A percentile compares a stretch with the other conserved stretches of the same genome.
phyloP scores from a whole-genome alignment of 2,888 invertebrate genomes.

The Notodonta dromedarius region DNA sequence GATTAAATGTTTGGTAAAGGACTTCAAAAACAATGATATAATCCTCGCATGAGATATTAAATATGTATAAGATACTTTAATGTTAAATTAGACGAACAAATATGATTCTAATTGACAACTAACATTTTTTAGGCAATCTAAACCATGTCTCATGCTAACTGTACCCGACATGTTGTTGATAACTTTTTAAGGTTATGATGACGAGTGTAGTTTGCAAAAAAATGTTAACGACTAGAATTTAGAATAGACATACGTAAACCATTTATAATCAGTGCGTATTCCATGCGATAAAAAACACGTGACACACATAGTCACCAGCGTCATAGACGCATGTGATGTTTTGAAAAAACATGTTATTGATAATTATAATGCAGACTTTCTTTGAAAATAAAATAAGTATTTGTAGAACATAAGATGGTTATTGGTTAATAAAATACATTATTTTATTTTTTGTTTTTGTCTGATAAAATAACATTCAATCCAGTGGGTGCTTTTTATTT shows the following conservation, averaged over 20 bases:
- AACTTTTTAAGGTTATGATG: not conserved
- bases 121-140: not conserved
- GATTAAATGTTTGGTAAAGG: too few species aligned
- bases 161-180: not conserved
- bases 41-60: too few species aligned
- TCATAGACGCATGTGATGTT: not conserved
- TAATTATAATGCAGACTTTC: not conserved
- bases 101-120: too few species aligned
- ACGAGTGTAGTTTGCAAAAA: not conserved
- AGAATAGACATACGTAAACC: not conserved
- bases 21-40: too few species aligned
- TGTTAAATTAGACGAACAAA: too few species aligned
- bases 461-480: not conserved
- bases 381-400: not conserved
- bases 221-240: not conserved
- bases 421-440: not conserved
- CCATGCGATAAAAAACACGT: constrained; percentile 9
- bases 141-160: not conserved
- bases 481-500: not conserved
- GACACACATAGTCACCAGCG: not conserved
- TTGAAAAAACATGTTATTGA: constrained; percentile 2
- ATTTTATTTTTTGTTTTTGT: not conserved
- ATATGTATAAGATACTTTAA: too few species aligned
- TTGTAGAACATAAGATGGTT: too few species aligned
- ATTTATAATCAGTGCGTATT: not conserved